Evolutionary conservation across 53 echinoderm and acorn worm genomes (phyloP), one percentile per base, ranked within the genome.

Genomic region (Apostichopus leukothele): DNA sequence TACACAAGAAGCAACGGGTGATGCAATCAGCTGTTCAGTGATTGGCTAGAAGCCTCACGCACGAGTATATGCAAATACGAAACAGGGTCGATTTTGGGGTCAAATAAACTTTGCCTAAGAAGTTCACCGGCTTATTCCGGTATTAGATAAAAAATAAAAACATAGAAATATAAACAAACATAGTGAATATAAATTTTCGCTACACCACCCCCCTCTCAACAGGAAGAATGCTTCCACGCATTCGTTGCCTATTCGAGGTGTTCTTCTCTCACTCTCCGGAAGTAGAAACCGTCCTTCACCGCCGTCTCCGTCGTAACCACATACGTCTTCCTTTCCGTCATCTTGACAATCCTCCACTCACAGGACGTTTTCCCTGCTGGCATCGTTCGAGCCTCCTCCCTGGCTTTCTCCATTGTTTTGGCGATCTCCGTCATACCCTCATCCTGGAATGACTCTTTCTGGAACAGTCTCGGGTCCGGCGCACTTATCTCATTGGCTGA

Each of bases 161-260:
- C 25, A 25, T 25, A 25, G 0, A 25, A 25, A 25, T 25, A 25
- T 25, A 25, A 25, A 25, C 25, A 25, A 25, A 25, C 25, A 25
- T 25, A 25, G 25, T 1, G 25, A 25, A 25, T 25, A 25, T 25
- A 25, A 25, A 25, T 25, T 25, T 25, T 25, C 25, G 25, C 25
- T 25, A 25, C 25, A 25, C 25, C 25, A 25, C 0, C 1, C 1
- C 25, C 25, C 25, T 25, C 63, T 61, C 63, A 51, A 13, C 54
- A 19, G 57, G 57, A 20, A n/a, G 54, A 83, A 83, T 60, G 83
- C 60, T 83, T 83, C 83, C 83, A 83, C 60, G 83, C 83, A 60
- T 83, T 83, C 54, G 54, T 55, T n/a, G 16, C 83, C n/a, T 25
- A 57, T n/a, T n/a, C 83, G 22, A 8, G n/a, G 22, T 55, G 26